Conservation (phyloP, 2,888 invertebrate genomes). For the Ophion ellenae region DNA sequence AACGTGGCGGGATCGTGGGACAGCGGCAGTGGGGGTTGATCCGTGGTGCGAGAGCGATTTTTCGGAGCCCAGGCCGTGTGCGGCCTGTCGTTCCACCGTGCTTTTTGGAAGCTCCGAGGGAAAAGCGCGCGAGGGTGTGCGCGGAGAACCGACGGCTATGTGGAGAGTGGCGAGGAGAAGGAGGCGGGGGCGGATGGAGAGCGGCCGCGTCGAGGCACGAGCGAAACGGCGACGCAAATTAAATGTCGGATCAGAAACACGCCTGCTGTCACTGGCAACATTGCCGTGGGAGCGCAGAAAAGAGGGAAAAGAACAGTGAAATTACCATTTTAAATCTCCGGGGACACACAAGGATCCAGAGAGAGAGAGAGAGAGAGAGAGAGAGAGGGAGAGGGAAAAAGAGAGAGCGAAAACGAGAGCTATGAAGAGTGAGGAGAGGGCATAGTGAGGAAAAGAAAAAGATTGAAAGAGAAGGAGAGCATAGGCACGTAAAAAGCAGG, state of each 20-base stretch:
- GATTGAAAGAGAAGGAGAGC: conserved; percentile 13
- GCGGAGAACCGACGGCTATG: conserved; percentile 45
- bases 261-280: conserved; percentile 75
- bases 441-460: conserved; percentile 34
- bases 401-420: conserved; percentile 20
- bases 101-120: conserved; percentile 48
- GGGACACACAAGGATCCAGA: conserved; percentile 51
- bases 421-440: conserved; percentile 10
- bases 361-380: conserved; percentile 27
- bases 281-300: conserved; percentile 66
- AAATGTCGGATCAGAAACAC: conserved; percentile 77
- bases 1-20: not conserved
- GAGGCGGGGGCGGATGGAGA: conserved; percentile 22
- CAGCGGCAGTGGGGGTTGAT: not conserved
- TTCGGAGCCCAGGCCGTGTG: conserved; percentile 39
- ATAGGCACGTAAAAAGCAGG: conserved; percentile 19
- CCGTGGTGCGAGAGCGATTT: conserved; percentile 45
- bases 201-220: conserved; percentile 58
- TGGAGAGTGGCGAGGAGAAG: not conserved
- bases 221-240: conserved; percentile 74
- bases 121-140: conserved; percentile 43
- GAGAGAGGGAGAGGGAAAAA: conserved; percentile 4
- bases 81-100: conserved; percentile 14
- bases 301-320: conserved; percentile 70
- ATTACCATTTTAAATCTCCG: conserved; percentile 73